Conservation (phyloP, 2,797 vertebrate genomes). For the Potorous gilbertii region DNA sequence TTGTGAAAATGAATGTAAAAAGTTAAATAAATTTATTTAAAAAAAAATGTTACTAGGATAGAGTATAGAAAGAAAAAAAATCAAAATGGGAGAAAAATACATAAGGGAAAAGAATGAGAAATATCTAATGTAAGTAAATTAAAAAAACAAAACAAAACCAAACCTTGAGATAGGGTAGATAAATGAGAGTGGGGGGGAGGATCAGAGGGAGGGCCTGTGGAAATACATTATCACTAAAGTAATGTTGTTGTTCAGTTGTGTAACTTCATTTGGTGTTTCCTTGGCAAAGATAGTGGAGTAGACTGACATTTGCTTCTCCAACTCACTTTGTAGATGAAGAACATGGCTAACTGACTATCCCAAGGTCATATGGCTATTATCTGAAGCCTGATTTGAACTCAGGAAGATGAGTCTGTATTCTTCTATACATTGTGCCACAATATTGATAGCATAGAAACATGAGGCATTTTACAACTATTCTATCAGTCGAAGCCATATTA, state of each 20-base stretch:
- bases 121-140: background rate
- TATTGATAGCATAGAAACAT: too few species aligned
- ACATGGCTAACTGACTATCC: background rate
- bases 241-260: background rate
- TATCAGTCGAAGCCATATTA: background rate
- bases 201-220: background rate
- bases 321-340: background rate
- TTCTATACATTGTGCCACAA: background rate
- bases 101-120: background rate
- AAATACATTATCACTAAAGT: background rate
- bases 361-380: background rate
- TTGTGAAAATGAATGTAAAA: too few species aligned
- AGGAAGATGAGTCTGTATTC: background rate
- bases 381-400: background rate
- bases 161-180: background rate
- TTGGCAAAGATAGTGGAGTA: background rate
- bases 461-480: background rate
- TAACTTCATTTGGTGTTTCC: too few species aligned
- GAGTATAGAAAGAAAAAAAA: background rate
- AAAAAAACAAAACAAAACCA: background rate
- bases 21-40: too few species aligned
- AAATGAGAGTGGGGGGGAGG: background rate
- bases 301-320: background rate
- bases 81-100: background rate
- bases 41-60: too few species aligned